Evolutionary conservation across 2,113 vertebrate genomes (phyloP), one percentile per base, ranked within the genome.

Genomic region (Fukomys damarensis): DNA sequence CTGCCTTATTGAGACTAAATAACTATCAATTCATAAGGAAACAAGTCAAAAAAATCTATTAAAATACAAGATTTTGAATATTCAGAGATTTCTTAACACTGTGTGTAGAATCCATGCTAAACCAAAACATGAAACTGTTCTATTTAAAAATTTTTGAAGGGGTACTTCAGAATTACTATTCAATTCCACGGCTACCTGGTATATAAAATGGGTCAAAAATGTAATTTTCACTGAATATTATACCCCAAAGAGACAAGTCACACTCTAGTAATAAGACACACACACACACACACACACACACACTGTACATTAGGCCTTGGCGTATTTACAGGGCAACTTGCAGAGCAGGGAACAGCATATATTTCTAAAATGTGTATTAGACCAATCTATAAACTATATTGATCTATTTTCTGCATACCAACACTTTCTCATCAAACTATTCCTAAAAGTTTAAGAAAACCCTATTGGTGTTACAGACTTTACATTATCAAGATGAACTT

Each of bases 211-310:
- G 91, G 1, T 93, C 52, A 96, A 9, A n/a, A 96, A 96, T 22
- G 8, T 56, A 95, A 85, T 95, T 95, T 95, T 91, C 65, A 97
- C 16, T 72, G 30, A 30, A 81, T 90, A 56, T 30, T 72, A 87
- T 43, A 87, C 22, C 85, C 17, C 83, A 95, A 93, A 81, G 41
- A 89, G 35, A 87, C 41, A 96, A 32, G 70, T 79, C 89, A 80
- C 11, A 92, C 5, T 90, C 2, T 70, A 46, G 63, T 59, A 59
- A 70, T 30, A 86, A 63, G 20, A 59, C 54, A 82, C 11, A 38
- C n/a, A 58, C 54, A 58, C 49, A 58, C 52, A 43, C 68, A 46
- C 70, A 46, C 19, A 76, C 38, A 43, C 17, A 66, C 61, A 52
- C 38, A 43, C 26, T 19, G 14, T 32, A 56, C 72, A 81, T 83